Evolutionary conservation across 1,140 invertebrate genomes (phyloP), one percentile per base, ranked within the genome.

Genomic region (Drosophila tani): DNA sequence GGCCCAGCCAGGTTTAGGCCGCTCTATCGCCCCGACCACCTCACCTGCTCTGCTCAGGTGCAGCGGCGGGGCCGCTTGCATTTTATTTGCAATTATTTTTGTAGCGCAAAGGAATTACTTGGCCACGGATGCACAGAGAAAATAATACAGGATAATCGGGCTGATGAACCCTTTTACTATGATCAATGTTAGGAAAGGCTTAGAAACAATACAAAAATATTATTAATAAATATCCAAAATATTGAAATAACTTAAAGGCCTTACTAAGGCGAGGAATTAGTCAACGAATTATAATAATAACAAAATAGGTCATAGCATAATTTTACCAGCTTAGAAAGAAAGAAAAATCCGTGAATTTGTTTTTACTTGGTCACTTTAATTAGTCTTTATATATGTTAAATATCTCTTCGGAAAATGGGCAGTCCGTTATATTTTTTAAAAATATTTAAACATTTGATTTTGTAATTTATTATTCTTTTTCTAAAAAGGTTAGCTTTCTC

Each of bases 81-180:
- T 88, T 88, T 88, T 88, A 88, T 88, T 88, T 79, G 84, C 85
- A 90, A 88, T 88, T 90, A 88, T 88, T 88, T 74, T 90, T 88
- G 84, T 88, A 90, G 84, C 84, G 85, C 84, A 84, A 79, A 68
- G 70, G 83, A 87, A 82, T 82, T 79, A 79, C 79, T 60, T 66
- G 80, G 51, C 79, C 51, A 60, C 35, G 63, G 76, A 68, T 75
- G 45, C 50, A 50, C 67, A 29, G 32, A 70, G 19, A 65, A 21
- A 46, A 68, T 38, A 47, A 40, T 3, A 2, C 0, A 12, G 27
- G 6, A 45, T 41, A 57, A n/a, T 12, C 3, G 15, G 9, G 0
- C 3, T 11, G 5, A n/a, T 7, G 2, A 57, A 41, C 19, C 35
- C 35, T 24, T 21, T 3, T 2, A 6, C 5, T 6, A 5, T 4